These are phyloP conservation scores for Epistrophe grossulariae DNA, from an alignment of 2,888 invertebrate genomes.

Conservation along the genomic window DNA sequence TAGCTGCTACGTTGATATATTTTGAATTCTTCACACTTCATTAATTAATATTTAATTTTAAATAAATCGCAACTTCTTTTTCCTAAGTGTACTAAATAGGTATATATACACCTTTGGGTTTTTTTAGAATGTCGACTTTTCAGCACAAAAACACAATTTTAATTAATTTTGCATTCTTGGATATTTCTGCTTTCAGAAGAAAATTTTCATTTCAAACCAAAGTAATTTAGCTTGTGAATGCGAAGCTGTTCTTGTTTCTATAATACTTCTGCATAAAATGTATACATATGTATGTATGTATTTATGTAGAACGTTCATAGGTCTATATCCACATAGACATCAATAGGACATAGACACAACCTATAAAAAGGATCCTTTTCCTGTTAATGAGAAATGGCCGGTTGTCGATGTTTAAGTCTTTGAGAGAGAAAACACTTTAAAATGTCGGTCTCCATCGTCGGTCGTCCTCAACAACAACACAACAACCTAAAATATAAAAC, in stretches of 20 bases:
- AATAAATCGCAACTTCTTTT: no score
- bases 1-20: no score
- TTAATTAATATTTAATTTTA: no score
- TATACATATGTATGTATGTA: background rate
- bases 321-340: conserved; percentile 7
- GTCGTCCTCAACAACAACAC: conserved; percentile 37
- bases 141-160: conserved; percentile 60
- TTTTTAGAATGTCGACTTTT: conserved; percentile 33
- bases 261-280: background rate
- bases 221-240: conserved; percentile 37
- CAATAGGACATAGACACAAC: background rate
- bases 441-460: conserved; percentile 44
- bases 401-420: conserved; percentile 51
- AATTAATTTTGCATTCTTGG: conserved; percentile 69
- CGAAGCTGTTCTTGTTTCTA: background rate
- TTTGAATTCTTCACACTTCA: no score
- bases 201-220: conserved; percentile 52
- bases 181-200: conserved; percentile 1
- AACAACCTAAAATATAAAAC: background rate
- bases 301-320: background rate
- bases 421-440: conserved; percentile 31
- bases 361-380: conserved; percentile 32
- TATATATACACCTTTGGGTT: background rate
- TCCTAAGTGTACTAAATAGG: background rate
- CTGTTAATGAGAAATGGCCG: conserved; percentile 63